Evolutionary conservation across 2,888 invertebrate genomes (phyloP).

Genomic region (Anthophora plumipes): DNA sequence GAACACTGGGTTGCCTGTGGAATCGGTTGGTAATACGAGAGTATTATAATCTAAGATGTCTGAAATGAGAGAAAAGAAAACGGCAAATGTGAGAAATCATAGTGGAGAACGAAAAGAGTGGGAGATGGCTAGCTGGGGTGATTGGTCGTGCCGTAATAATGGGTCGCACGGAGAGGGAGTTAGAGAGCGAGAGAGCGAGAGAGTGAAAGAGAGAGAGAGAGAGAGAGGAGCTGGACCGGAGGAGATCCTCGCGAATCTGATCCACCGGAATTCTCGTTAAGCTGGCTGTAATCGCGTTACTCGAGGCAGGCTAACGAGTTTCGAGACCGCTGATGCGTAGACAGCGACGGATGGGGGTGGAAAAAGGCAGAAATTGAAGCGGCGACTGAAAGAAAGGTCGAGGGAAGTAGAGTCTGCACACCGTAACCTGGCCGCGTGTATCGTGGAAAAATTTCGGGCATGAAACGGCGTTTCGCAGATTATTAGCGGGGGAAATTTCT

Average conservation of each 20-base stretch:
- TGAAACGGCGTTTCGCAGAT: conserved; percentile 8
- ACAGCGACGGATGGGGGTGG: conserved; percentile 31
- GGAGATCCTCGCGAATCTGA: conserved; percentile 62
- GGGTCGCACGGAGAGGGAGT: conserved; percentile 10
- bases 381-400: conserved; percentile 24
- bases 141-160: conserved; percentile 43
- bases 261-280: conserved; percentile 67
- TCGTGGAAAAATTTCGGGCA: neutral
- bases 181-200: neutral
- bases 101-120: neutral
- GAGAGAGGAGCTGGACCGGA: conserved; percentile 7
- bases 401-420: neutral
- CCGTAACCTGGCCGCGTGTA: neutral
- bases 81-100: conserved; percentile 54
- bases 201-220: no score
- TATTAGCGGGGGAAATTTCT: conserved; percentile 30
- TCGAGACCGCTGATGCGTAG: conserved; percentile 65
- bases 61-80: conserved; percentile 86
- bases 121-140: neutral
- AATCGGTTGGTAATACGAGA: conserved; percentile 91
- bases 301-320: conserved; percentile 67
- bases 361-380: conserved; percentile 48
- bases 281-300: conserved; percentile 67
- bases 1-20: conserved; percentile 89
- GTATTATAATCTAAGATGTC: conserved; percentile 91